Evolutionary conservation across 2,797 vertebrate genomes (phyloP), one percentile per base, ranked within the genome.

Genomic region (Anguilla megastoma): DNA sequence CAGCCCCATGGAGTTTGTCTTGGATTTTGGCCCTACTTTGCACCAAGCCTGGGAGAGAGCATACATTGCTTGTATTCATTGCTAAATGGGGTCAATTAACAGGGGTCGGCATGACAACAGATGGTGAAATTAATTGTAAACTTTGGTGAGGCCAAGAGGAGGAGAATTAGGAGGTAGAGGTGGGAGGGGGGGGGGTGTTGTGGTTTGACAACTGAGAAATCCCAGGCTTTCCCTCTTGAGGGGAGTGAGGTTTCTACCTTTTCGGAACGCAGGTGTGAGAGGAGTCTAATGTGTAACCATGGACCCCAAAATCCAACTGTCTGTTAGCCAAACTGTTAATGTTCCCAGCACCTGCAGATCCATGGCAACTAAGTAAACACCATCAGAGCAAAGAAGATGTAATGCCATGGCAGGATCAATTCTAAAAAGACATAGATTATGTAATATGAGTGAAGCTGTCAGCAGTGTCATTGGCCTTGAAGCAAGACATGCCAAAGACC

Each of bases 211-310:
- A 63, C 71, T 83, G 85, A 86, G 74, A 66, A 86, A 88, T n/a
- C 85, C 74, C 85, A 86, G 88, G 79, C 87, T 74, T 66, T 71
- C 45, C 71, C 80, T 41, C 76, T 30, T 27, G 45, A 69, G 45
- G 76, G 76, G 76, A 41, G 30, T 82, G 88, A 30, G 76, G 45
- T 86, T 86, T 86, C 88, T 50, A 86, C 85, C 76, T 86, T 24
- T 41, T 69, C 74, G 41, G 7, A 88, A 88, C n/a, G 85, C 88
- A 88, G 85, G 76, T 88, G 88, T 56, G 66, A 85, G 41, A 54
- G 33, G 69, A 36, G 71, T 3, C 41, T 50, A 56, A 66, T 66
- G 52, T 48, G 30, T n/a, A 9, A 2, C 3, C 21, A 50, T 69
- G 56, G 27, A 30, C 12, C 60, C 85, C 33, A 69, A 8, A 36